These are phyloP conservation scores for Tachypleus tridentatus DNA, from an alignment of 1,140 invertebrate genomes.

Conservation along the genomic window DNA sequence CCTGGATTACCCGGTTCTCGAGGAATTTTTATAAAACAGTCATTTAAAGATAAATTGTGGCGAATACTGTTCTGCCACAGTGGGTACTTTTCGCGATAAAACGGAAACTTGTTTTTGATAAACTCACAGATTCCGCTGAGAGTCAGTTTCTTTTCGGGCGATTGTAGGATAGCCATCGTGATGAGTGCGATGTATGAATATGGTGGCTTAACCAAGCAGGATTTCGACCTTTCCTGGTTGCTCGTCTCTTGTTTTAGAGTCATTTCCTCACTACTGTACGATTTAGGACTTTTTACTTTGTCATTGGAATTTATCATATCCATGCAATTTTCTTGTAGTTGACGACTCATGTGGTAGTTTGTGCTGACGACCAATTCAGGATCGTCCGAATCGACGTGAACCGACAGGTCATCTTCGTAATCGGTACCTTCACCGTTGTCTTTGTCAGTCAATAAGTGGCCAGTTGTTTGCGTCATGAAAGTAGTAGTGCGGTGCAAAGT, in stretches of 20 bases:
- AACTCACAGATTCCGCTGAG: constrained; percentile 47
- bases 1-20: constrained; percentile 95
- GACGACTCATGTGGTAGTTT: constrained; percentile 1
- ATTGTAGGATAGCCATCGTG: constrained; percentile 46
- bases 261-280: background rate
- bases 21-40: constrained; percentile 98
- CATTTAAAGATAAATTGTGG: constrained; percentile 94
- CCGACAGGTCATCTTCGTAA: constrained; percentile 6
- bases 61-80: constrained; percentile 95
- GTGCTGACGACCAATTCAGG: constrained; percentile 10
- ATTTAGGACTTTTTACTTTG: background rate
- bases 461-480: too few species aligned
- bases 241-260: background rate
- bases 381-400: constrained; percentile 16
- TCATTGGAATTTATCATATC: constrained; percentile 9
- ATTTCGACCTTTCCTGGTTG: constrained; percentile 3
- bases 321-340: constrained; percentile 12
- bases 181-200: constrained; percentile 51
- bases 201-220: constrained; percentile 39
- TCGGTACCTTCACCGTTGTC: background rate
- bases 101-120: constrained; percentile 95
- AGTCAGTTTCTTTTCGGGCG: constrained; percentile 40
- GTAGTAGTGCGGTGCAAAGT: too few species aligned
- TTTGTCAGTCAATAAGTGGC: too few species aligned
- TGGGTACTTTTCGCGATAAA: constrained; percentile 89